Percentiles rank a stretch among this genome's conserved stretches.
Evolutionary conservation across 2,113 vertebrate genomes (phyloP).

Genomic region (Sorex fumeus): DNA sequence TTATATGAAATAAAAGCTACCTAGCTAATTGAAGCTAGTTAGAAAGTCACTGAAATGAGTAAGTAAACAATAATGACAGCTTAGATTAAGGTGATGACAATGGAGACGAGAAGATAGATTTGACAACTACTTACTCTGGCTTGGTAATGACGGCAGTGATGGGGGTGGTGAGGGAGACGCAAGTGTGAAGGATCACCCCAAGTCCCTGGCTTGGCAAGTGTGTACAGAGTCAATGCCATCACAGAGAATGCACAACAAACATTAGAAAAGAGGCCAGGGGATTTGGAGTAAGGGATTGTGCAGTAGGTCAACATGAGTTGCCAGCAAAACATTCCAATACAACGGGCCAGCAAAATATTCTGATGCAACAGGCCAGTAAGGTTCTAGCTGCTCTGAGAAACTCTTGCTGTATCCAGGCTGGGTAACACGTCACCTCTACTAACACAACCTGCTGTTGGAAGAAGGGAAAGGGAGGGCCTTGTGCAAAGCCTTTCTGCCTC

Average conservation of each 20-base stretch:
- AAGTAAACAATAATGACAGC: conserved; percentile 20
- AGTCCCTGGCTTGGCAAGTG: not conserved
- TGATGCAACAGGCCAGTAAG: not conserved
- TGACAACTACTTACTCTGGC: conserved; percentile 6
- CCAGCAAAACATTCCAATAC: not conserved
- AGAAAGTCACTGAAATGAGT: not conserved
- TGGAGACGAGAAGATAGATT: conserved; percentile 9
- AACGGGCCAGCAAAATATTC: not conserved
- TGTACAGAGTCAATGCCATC: not conserved
- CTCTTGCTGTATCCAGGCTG: too few relatives aligned
- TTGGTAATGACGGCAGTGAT: not conserved
- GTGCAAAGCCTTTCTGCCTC: not conserved
- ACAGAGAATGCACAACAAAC: not conserved
- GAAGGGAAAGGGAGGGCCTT: not conserved
- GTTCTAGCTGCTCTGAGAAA: too few relatives aligned
- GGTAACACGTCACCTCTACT: too few relatives aligned
- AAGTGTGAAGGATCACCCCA: not conserved
- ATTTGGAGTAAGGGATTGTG: not conserved
- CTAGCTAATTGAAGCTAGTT: conserved; percentile 28
- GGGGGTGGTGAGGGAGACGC: not conserved
- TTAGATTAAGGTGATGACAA: not conserved
- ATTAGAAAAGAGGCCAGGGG: not conserved
- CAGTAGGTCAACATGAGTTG: not conserved
- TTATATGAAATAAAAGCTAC: conserved; percentile 21
- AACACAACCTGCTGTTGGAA: conserved; percentile 2